These are phyloP conservation scores for Paedocypris micromegethes DNA, from an alignment of 2,797 vertebrate genomes.

Conservation along the genomic window DNA sequence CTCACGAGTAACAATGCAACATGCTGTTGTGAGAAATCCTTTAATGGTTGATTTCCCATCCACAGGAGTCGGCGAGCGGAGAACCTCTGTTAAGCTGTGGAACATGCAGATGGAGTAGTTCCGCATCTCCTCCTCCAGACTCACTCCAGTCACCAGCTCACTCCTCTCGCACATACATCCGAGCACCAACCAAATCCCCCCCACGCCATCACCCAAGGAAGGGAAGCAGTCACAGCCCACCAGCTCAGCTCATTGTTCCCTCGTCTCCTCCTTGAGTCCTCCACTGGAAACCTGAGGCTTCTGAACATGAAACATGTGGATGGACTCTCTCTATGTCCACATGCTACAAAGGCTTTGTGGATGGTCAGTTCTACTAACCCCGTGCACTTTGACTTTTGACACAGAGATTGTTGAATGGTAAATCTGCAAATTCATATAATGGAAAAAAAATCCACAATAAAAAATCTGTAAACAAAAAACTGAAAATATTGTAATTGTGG, in stretches of 20 bases:
- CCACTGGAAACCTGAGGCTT: slow-evolving; percentile 65
- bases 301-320: background rate
- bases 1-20: background rate
- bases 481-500: too few species aligned
- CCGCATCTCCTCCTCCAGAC: slow-evolving; percentile 53
- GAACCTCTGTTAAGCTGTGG: slow-evolving; percentile 70
- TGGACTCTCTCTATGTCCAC: background rate
- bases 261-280: slow-evolving; percentile 46
- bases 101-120: slow-evolving; percentile 65
- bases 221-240: slow-evolving; percentile 53
- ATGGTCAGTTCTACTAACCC: too few species aligned
- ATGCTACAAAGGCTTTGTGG: slow-evolving; percentile 20
- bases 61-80: slow-evolving; percentile 62
- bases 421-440: too few species aligned
- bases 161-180: slow-evolving; percentile 68
- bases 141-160: slow-evolving; percentile 64
- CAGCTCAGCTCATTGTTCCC: slow-evolving; percentile 33
- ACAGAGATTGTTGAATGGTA: too few species aligned
- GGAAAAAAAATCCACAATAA: too few species aligned
- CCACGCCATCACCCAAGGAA: slow-evolving; percentile 60
- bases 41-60: slow-evolving; percentile 26
- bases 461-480: too few species aligned
- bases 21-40: slow-evolving; percentile 25
- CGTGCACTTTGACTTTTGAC: too few species aligned
- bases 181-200: slow-evolving; percentile 66